Percentiles rank a stretch among this genome's conserved stretches.
These are phyloP conservation scores for Drosophila nigromelanica DNA, from an alignment of 1,140 invertebrate genomes.

Conservation along the genomic window DNA sequence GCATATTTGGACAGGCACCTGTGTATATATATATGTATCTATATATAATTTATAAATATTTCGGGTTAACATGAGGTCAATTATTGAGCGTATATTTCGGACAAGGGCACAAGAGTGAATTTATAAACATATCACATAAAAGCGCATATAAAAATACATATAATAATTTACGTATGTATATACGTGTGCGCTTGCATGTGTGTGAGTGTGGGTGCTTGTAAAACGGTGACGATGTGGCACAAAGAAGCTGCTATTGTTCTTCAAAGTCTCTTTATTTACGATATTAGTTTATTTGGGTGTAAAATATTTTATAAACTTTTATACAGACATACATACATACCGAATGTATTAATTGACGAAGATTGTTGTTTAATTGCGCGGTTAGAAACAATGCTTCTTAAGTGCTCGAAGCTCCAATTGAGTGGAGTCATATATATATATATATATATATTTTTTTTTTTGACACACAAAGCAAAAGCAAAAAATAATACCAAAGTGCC, in stretches of 20 bases:
- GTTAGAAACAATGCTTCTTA: not conserved
- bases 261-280: not conserved
- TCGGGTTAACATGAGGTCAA: not conserved
- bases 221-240: constrained; percentile 2
- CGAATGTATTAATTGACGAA: not conserved
- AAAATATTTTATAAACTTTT: not conserved
- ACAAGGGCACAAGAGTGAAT: constrained; percentile 7
- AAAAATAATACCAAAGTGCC: too few species aligned
- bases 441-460: too few species aligned
- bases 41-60: not conserved
- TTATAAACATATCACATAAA: not conserved
- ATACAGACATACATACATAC: not conserved
- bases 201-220: not conserved
- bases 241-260: not conserved
- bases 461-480: too few species aligned
- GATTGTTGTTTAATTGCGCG: not conserved
- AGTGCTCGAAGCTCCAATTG: not conserved
- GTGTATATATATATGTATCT: not conserved
- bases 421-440: not conserved
- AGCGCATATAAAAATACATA: not conserved
- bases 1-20: too few species aligned
- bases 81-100: not conserved
- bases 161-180: too few species aligned
- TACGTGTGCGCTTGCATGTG: not conserved
- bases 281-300: not conserved